A percentile compares a stretch with the other conserved stretches of the same genome.
phyloP scores from a whole-genome alignment of 2,888 invertebrate species.

The Sylvicola cinctus region DNA sequence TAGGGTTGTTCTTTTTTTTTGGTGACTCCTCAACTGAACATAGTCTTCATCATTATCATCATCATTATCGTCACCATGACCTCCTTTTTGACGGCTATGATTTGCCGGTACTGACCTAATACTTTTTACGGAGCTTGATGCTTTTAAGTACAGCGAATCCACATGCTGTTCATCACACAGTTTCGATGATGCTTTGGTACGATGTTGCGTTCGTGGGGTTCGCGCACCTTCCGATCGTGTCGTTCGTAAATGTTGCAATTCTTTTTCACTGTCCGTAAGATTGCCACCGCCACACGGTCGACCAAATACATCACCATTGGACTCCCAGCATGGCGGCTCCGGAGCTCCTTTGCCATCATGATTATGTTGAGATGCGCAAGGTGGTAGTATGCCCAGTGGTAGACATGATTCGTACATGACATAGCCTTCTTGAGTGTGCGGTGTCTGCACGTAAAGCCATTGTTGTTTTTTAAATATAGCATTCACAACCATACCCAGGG shows the following conservation, averaged over 20 bases:
- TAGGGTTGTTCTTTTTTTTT: neutral
- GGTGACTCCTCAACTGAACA: conserved; percentile 14
- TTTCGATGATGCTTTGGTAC: conserved; percentile 9
- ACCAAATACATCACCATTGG: conserved; percentile 60
- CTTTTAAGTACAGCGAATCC: conserved; percentile 45
- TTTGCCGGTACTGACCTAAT: too few relatives aligned
- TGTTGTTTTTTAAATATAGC: conserved; percentile 69
- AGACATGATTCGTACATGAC: conserved; percentile 56
- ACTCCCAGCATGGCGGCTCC: conserved; percentile 60
- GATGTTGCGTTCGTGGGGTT: conserved; percentile 23
- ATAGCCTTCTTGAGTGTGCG: conserved; percentile 68
- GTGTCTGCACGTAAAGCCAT: conserved; percentile 71
- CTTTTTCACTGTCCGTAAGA: conserved; percentile 61
- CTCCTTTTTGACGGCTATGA: neutral
- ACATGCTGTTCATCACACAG: conserved; percentile 49
- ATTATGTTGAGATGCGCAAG: conserved; percentile 9
- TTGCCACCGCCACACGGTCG: conserved; percentile 48
- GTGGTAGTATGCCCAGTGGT: conserved; percentile 53
- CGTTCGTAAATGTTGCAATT: conserved; percentile 32
- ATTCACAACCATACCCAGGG: conserved; percentile 68
- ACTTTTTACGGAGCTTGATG: conserved; percentile 30
- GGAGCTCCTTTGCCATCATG: conserved; percentile 14
- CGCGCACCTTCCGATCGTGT: conserved; percentile 45
- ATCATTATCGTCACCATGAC: neutral
- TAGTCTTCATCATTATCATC: conserved; percentile 16